Evolutionary conservation across 2,113 vertebrate genomes (phyloP).

Genomic region (Desmodus rotundus): DNA sequence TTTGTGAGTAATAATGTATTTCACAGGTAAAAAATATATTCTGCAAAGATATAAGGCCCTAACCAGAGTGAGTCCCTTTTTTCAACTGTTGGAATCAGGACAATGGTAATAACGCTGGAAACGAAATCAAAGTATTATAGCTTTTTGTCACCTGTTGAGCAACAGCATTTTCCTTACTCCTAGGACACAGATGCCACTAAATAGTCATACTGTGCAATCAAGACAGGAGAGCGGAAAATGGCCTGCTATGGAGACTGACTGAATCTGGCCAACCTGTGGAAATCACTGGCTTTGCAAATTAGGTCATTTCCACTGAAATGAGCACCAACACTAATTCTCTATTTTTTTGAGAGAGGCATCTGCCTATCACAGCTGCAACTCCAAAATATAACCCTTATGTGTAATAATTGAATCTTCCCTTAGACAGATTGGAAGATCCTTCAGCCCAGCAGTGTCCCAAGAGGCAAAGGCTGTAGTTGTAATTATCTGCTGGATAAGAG

Average conservation of each 20-base stretch:
- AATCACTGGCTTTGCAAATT: conserved; percentile 44
- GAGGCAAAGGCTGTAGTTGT: background rate
- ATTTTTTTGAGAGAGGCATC: conserved; percentile 1
- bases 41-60: conserved; percentile 12
- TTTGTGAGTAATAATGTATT: conserved; percentile 39
- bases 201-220: conserved; percentile 23
- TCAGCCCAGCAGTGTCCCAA: background rate
- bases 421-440: background rate
- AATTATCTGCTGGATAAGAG: background rate
- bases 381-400: conserved; percentile 1
- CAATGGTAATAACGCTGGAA: conserved; percentile 45
- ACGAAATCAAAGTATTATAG: conserved; percentile 24
- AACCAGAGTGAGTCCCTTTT: conserved; percentile 31
- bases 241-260: conserved; percentile 8
- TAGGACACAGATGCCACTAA: background rate
- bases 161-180: conserved; percentile 42
- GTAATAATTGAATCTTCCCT: background rate
- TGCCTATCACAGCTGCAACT: conserved; percentile 29
- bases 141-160: conserved; percentile 47
- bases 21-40: conserved; percentile 11
- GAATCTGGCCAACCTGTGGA: conserved; percentile 14
- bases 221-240: conserved; percentile 20
- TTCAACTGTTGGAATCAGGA: conserved; percentile 12
- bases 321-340: background rate
- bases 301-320: conserved; percentile 12